phyloP scores from a whole-genome alignment of 2,797 vertebrate species.

The Poecilia gillii region DNA sequence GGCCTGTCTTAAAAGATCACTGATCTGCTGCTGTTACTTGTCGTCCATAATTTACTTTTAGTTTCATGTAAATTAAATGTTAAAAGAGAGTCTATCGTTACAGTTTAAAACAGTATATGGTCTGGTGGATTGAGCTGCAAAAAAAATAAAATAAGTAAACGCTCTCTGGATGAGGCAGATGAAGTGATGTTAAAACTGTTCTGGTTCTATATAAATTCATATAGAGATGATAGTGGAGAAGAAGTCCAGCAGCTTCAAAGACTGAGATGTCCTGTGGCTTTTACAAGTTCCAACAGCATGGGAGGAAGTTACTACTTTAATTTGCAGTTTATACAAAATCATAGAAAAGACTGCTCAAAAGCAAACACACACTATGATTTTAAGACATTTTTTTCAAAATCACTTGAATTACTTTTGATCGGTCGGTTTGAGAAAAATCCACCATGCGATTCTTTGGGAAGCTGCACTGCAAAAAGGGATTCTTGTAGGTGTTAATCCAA shows the following conservation, averaged over 20 bases:
- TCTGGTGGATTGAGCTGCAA: conserved; percentile 32
- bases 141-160: conserved; percentile 14
- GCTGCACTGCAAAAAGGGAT: background rate
- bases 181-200: conserved; percentile 20
- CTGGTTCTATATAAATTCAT: conserved; percentile 30
- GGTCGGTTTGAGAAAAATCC: background rate
- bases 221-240: conserved; percentile 8
- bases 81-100: conserved; percentile 63
- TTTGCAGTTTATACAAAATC: background rate
- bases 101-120: conserved; percentile 53
- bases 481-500: background rate
- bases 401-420: background rate
- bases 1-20: conserved; percentile 78
- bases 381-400: background rate
- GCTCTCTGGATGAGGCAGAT: conserved; percentile 42
- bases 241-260: conserved; percentile 6
- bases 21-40: conserved; percentile 77
- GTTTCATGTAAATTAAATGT: conserved; percentile 71
- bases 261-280: background rate
- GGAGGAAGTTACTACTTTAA: background rate
- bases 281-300: background rate
- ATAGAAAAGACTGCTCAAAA: background rate
- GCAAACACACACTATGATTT: background rate
- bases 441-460: background rate
- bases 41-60: conserved; percentile 79